Evolutionary conservation across 1,140 invertebrate species (phyloP).

Genomic region (Rhagoletis pomonella): DNA sequence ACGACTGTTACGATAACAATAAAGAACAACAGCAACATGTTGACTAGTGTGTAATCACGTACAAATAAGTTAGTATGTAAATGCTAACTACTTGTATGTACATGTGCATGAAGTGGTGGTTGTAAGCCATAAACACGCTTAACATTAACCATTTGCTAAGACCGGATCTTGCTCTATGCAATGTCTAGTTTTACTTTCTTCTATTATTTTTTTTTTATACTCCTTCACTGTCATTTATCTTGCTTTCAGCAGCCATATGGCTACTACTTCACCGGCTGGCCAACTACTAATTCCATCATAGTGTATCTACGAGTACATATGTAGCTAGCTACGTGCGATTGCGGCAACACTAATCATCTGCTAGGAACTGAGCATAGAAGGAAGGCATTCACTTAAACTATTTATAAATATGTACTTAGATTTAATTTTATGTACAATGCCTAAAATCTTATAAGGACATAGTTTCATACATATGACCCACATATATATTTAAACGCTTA

Average conservation of each 20-base stretch:
- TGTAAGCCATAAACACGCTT: neutral
- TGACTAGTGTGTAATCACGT: neutral
- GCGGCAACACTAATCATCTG: neutral
- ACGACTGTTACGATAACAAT: conserved; percentile 10
- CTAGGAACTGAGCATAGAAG: neutral
- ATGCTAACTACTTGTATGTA: neutral
- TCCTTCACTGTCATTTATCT: neutral
- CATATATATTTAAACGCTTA: too few species aligned
- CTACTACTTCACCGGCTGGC: neutral
- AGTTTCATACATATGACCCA: too few species aligned
- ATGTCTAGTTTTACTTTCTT: neutral
- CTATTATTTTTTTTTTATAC: neutral
- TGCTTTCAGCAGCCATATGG: neutral
- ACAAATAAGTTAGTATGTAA: conserved; percentile 28
- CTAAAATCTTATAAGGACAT: too few species aligned
- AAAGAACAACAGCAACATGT: conserved; percentile 36
- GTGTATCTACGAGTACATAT: too few species aligned
- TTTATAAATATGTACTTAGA: too few species aligned
- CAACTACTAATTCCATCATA: conserved; percentile 5
- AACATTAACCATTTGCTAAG: neutral
- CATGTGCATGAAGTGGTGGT: neutral
- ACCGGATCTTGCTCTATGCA: neutral
- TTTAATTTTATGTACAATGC: too few species aligned
- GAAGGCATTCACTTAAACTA: too few species aligned
- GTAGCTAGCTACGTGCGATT: neutral